Evolutionary conservation across 1,140 invertebrate species (phyloP), one percentile per base, ranked within the genome.

Genomic region (Drosophila repleta): DNA sequence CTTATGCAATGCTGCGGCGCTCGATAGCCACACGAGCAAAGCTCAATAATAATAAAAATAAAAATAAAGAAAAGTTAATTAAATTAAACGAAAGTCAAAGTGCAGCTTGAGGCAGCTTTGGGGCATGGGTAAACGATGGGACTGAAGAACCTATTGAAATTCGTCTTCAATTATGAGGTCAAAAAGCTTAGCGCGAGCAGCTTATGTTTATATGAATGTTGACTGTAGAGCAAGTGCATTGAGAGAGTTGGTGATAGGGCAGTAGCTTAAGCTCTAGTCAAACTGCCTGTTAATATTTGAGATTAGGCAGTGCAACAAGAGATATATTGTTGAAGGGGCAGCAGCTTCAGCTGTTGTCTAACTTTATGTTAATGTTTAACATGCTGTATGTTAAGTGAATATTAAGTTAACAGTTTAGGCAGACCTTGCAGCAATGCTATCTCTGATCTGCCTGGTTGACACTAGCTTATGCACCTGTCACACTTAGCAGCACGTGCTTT

Each of bases 1-100:
- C 32, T 51, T 73, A 68, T 51, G 51, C 52, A 73, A 73, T 10
- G n/a, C 49, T 37, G 13, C 15, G 13, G 32, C 45, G 10, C 24
- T 53, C 32, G 17, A 21, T 24, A 35, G 53, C 18, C 18, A 39
- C 26, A 10, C 24, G 45, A 5, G 29, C 32, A 15, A 43, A 51
- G 21, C 32, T 49, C 67, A 63, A 49, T 49, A 35, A 56, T 21
- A 63, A 39, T n/a, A 17, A 41, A 15, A 39, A 39, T n/a, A 39
- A 15, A 39, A 39, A 39, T n/a, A n/a, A 49, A 13, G 29, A 55
- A 69, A 68, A 55, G 18, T 48, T 62, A 64, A 56, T 64, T 39
- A 24, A 70, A 64, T 64, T 32, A 57, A 63, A 49, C 35, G 60
- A 70, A 69, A 69, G 58, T 60, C 68, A 65, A 65, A 70, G 58